These are phyloP conservation scores for Capromys pilorides DNA, from an alignment of 2,797 vertebrate genomes.

Conservation along the genomic window DNA sequence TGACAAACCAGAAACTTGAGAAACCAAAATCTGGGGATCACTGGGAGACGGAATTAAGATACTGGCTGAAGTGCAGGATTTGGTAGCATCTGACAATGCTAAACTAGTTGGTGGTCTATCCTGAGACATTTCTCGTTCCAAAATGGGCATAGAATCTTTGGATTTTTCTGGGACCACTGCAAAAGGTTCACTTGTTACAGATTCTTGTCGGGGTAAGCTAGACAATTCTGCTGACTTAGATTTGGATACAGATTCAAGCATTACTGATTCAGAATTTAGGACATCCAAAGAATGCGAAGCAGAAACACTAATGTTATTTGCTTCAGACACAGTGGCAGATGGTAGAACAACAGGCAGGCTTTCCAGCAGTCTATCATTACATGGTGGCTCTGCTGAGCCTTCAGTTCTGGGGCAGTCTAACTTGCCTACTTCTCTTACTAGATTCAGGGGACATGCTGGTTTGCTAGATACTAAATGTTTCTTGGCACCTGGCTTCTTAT, in stretches of 20 bases:
- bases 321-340: background rate
- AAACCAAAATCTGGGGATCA: constrained; percentile 73
- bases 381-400: constrained; percentile 3
- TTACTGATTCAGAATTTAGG: constrained; percentile 54
- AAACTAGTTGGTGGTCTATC: constrained; percentile 62
- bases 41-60: constrained; percentile 67
- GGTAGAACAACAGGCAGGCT: constrained; percentile 52
- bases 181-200: constrained; percentile 76
- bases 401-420: constrained; percentile 70
- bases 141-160: constrained; percentile 76
- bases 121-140: constrained; percentile 74
- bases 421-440: constrained; percentile 79
- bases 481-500: constrained; percentile 88
- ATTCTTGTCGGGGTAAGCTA: constrained; percentile 9
- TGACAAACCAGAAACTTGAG: constrained; percentile 79
- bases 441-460: constrained; percentile 61
- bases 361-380: constrained; percentile 54
- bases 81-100: constrained; percentile 72
- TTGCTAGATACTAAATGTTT: constrained; percentile 85
- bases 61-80: constrained; percentile 54
- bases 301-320: background rate
- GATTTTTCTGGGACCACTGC: background rate
- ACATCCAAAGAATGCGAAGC: constrained; percentile 75
- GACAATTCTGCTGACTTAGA: constrained; percentile 63
- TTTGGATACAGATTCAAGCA: constrained; percentile 63